Base-by-base conservation (phyloP, 2,888 invertebrate genomes). In the Caenorhabditis parvicauda region DNA sequence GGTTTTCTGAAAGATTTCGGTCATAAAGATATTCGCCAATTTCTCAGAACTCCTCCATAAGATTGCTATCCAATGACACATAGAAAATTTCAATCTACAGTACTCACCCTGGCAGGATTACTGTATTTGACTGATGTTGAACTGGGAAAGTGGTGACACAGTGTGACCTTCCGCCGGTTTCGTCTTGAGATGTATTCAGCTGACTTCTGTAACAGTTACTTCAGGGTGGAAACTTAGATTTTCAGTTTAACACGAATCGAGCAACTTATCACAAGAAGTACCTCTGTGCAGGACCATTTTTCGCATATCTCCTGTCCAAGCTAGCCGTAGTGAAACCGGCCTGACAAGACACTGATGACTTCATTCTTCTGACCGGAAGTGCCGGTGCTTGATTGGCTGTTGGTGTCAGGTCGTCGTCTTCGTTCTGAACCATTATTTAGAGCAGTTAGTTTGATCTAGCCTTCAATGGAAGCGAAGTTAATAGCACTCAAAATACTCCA, bases 141-240 rank as follows among this genome's bases (percentile, higher is more conserved):
- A 72, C 72, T 7, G 72, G 72, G 53, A 72, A 72, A 12, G 72
- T 72, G 14, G 72, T 72, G 50, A 70, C 56, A 41, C 70, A 45
- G 32, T 2, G 62, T 57, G 2, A 61, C 52, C 37, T 46, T 61
- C 44, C 52, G 61, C 9, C 61, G 53, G 21, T 44, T 24, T 61
- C 61, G n/a, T 61, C 61, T 2, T 24, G n/a, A 2, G 54, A 21
- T 43, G 58, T 54, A 39, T 28, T 48, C 24, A 28, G 32, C 6
- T 17, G 38, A 37, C 37, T 35, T 47, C 49, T 48, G 48, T 12
- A 19, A 32, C 27, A 29, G n/a, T n/a, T 25, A 27, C 5, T 14
- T 22, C 9, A 4, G 17, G 17, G 3, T 5, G 4, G 5, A 17
- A 49, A 21, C 5, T 17, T 49, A n/a, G 7, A 49, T 49, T n/a